A percentile compares a stretch with the other conserved stretches of the same genome.
Conservation (phyloP, 1,140 invertebrate species). For the Drosophila erecta region DNA sequence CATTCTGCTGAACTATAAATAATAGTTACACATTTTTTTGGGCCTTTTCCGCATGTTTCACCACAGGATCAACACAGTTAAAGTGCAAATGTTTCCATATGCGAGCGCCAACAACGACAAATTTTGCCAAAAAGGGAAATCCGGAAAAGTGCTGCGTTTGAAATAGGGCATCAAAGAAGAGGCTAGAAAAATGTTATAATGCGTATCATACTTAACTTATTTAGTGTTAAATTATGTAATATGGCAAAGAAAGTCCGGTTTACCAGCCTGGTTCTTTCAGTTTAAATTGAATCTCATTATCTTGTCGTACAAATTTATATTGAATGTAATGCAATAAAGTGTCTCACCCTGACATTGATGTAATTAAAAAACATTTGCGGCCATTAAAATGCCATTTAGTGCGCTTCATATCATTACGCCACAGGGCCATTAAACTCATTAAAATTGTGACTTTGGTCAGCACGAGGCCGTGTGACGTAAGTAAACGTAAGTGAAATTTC, state of each 20-base stretch:
- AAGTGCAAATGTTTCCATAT: constrained; percentile 45
- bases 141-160: constrained; percentile 4
- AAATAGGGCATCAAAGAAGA: neutral
- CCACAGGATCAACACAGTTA: constrained; percentile 47
- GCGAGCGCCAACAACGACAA: constrained; percentile 20
- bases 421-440: constrained; percentile 74
- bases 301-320: constrained; percentile 35
- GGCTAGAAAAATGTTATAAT: neutral
- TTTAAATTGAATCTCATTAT: constrained; percentile 32
- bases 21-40: constrained; percentile 46
- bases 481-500: constrained; percentile 26
- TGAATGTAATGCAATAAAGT: constrained; percentile 42
- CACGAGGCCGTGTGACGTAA: constrained; percentile 16
- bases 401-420: constrained; percentile 61
- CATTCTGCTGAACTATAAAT: constrained; percentile 57
- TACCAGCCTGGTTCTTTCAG: neutral
- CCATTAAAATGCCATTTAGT: constrained; percentile 75
- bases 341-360: constrained; percentile 48
- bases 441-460: constrained; percentile 60
- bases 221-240: too few relatives aligned
- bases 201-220: too few relatives aligned
- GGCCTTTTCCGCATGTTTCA: constrained; percentile 21
- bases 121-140: constrained; percentile 1
- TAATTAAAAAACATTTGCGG: constrained; percentile 70
- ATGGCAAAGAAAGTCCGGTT: too few relatives aligned